phyloP scores from a whole-genome alignment of 2,888 invertebrate genomes.

The Parnassius mnemosyne region DNA sequence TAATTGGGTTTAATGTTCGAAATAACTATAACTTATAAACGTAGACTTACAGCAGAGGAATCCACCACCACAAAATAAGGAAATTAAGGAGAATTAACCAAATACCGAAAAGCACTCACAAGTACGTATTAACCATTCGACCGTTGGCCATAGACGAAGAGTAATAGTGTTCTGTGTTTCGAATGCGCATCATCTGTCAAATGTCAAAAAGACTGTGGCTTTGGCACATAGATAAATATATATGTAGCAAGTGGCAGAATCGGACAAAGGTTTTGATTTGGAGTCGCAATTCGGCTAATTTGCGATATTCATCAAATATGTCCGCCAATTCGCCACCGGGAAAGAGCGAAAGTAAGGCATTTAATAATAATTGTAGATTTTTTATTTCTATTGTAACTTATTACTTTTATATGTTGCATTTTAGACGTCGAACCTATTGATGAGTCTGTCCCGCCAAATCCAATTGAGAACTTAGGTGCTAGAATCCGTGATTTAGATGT shows the following conservation, averaged over 20 bases:
- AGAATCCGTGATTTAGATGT: constrained; percentile 77
- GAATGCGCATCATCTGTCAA: constrained; percentile 69
- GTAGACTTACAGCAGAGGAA: no score
- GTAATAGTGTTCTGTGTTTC: no score
- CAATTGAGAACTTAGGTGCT: constrained; percentile 55
- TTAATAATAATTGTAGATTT: constrained; percentile 2
- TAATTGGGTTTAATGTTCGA: no score
- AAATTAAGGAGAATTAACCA: no score
- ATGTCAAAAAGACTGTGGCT: constrained; percentile 67
- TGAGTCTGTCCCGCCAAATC: constrained; percentile 63
- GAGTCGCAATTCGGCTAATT: constrained; percentile 62
- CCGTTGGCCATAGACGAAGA: no score
- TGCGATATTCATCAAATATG: constrained; percentile 61
- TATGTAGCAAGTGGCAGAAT: no score
- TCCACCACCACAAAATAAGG: no score
- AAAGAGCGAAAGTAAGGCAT: constrained; percentile 62
- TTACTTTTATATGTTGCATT: constrained; percentile 35
- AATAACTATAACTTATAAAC: no score
- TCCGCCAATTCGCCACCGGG: constrained; percentile 73
- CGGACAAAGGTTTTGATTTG: constrained; percentile 62
- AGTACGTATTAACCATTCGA: no score
- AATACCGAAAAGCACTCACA: no score
- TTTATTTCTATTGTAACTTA: constrained; percentile 4
- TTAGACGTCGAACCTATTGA: constrained; percentile 53
- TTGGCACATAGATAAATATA: no score